Base-by-base conservation (phyloP, 2,888 invertebrate genomes). In the Xiphydria camelus region DNA sequence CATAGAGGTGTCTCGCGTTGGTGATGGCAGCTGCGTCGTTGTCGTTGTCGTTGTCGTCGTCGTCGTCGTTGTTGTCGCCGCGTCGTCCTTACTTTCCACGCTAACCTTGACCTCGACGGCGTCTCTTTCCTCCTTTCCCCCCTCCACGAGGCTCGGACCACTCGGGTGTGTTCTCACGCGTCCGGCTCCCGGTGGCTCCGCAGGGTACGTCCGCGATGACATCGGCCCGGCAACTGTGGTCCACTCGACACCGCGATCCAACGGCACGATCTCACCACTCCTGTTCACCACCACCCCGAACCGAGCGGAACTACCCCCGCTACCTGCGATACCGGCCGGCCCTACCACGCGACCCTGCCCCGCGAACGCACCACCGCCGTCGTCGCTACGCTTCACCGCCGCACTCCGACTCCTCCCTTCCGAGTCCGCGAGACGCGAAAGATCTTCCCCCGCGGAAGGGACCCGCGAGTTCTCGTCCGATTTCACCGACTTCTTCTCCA, bases 1-100 rank as follows among this genome's bases (percentile, higher is more conserved):
- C 70, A 70, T 70, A 70, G 69, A 68, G 63, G 66, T 66, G 55
- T 64, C 63, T 59, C 59, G 66, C 50, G 65, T 63, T 49, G 66
- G 62, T 53, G 68, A 54, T 54, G 68, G 65, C 53, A 63, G 56
- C 51, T 64, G 64, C 58, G 67, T 64, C 44, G 63, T 51, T 45
- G 60, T 52, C 45, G 57, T 52, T 41, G 49, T 51, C 18, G 51
- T 47, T 36, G 57, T 40, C 14, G 43, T 50, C 34, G 47, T 38
- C 18, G 47, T 41, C 31, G 55, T 37, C 31, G 61, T 50, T 39
- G 53, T 34, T 20, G 52, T 45, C 15, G 34, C 19, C 19, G 12
- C 55, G 29, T 57, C 51, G 40, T 55, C 43, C 35, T 47, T 48
- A 25, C 15, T 41, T 47, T 53, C 40, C 29, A 21, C 38, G 38